A percentile compares a stretch with the other conserved stretches of the same genome.
phyloP scores from a whole-genome alignment of 1,140 invertebrate species.

The Drosophila gunungcola region DNA sequence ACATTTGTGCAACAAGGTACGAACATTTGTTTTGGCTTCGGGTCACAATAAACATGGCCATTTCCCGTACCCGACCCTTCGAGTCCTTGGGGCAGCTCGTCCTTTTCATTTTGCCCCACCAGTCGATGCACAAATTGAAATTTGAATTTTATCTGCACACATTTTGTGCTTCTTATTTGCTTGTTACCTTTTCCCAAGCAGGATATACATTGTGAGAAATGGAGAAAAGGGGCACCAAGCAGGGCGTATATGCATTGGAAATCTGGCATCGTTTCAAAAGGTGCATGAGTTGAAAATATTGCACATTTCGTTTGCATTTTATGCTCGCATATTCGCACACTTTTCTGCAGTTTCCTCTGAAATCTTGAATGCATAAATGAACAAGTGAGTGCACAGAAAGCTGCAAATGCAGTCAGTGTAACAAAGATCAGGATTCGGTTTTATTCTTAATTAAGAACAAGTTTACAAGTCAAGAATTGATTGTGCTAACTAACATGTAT shows the following conservation, averaged over 20 bases:
- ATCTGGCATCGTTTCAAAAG: slow-evolving; percentile 56
- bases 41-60: slow-evolving; percentile 71
- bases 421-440: slow-evolving; percentile 26
- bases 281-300: slow-evolving; percentile 67
- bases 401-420: slow-evolving; percentile 26
- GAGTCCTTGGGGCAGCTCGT: slow-evolving; percentile 16
- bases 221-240: background rate
- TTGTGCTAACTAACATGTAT: background rate
- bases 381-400: slow-evolving; percentile 53
- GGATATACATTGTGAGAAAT: slow-evolving; percentile 2
- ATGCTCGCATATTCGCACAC: slow-evolving; percentile 48
- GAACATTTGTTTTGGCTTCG: slow-evolving; percentile 79
- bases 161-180: slow-evolving; percentile 74
- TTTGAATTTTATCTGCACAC: slow-evolving; percentile 78
- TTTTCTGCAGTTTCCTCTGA: slow-evolving; percentile 1
- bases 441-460: slow-evolving; percentile 51
- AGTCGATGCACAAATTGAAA: slow-evolving; percentile 76
- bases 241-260: slow-evolving; percentile 31
- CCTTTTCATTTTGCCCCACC: slow-evolving; percentile 7
- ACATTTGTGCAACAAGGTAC: slow-evolving; percentile 78
- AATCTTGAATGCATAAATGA: slow-evolving; percentile 63
- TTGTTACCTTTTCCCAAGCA: slow-evolving; percentile 36
- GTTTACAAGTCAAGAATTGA: background rate
- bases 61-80: background rate
- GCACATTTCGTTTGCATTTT: slow-evolving; percentile 69